Conservation (phyloP, 92 coral and sea anemone species). For the Anthopleura xanthogrammica region DNA sequence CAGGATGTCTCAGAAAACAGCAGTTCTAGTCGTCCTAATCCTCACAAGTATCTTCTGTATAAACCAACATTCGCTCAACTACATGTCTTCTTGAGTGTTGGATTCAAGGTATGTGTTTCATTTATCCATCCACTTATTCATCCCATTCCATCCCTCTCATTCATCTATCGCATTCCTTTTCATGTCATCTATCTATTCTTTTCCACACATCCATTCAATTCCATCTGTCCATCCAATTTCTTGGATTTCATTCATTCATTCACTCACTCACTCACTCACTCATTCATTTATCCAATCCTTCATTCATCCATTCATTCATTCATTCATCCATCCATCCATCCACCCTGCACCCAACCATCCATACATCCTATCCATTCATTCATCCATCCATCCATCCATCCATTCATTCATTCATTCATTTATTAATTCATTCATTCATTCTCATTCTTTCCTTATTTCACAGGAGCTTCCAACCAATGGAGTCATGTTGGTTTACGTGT, state of each 20-base stretch:
- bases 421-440: neutral
- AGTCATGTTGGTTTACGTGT: conserved; percentile 85
- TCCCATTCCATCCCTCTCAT: neutral
- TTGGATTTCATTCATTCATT: no score
- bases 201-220: no score
- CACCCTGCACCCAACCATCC: no score
- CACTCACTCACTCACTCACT: no score
- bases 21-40: conserved; percentile 74
- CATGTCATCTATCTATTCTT: neutral
- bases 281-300: no score
- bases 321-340: no score
- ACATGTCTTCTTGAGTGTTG: conserved; percentile 89
- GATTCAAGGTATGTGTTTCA: conserved; percentile 72
- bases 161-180: neutral
- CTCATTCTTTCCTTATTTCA: neutral
- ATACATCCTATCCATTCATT: no score
- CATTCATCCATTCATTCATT: no score
- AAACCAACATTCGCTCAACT: conserved; percentile 90
- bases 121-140: neutral
- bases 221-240: no score
- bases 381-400: no score
- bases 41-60: conserved; percentile 94
- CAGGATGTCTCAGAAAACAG: conserved; percentile 48
- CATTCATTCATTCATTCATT: no score
- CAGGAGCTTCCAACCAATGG: conserved; percentile 93